Base-by-base conservation (phyloP, 2,888 invertebrate genomes). In the Dryobota labecula region DNA sequence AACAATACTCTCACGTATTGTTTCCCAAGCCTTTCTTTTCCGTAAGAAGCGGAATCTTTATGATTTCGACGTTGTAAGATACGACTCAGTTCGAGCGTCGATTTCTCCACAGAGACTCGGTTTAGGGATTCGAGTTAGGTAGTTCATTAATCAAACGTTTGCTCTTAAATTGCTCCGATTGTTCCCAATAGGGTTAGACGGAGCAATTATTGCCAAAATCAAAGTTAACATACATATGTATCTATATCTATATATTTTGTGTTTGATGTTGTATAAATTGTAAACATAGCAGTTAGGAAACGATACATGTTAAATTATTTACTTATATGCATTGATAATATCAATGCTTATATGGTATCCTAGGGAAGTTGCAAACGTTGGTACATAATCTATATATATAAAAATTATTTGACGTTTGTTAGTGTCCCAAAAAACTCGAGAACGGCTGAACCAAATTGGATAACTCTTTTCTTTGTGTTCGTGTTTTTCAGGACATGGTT, bases 21-120 rank as follows among this genome's bases (percentile, higher is more conserved):
- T 69, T 74, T 69, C 53, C 41, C 49, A 70, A 63, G 57, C 67
- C 72, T 80, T 79, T 81, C 71, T 79, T 83, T 74, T 76, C 70
- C 72, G 69, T 61, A 61, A 51, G 43, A 66, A 70, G 30, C 58
- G 53, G 68, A 67, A 78, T 24, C 11, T 36, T 58, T 56, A 54
- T 57, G n/a, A 45, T 8, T 75, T 70, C 45, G 51, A 67, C 58
- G 70, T 63, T 60, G 43, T 61, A 57, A 54, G 49, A n/a, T 20
- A 43, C n/a, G 54, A 47, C 47, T 60, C n/a, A 36, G 51, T 41
- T 49, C 41, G 41, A 53, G 38, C 15, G 47, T 80, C 45, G 49
- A 62, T 64, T 62, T 57, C 68, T 67, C 73, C 67, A 27, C 49
- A n/a, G 70, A 73, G 80, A 66, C 13, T 70, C 20, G 43, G 49